phyloP scores from a whole-genome alignment of 2,888 invertebrate species.

The Lasioglossum marginatum region DNA sequence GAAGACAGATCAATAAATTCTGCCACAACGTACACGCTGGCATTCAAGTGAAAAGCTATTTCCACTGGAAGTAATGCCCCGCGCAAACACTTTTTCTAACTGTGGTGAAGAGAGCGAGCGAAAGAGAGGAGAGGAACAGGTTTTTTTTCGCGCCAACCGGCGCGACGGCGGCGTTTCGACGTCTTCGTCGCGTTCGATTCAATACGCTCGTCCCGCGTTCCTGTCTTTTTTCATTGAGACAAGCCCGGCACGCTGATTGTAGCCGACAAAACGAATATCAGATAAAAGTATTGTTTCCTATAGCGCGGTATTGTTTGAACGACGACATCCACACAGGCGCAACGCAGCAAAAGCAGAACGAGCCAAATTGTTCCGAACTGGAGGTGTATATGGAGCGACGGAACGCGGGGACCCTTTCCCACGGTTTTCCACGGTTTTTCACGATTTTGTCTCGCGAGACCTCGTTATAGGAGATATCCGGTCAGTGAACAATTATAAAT shows the following conservation, averaged over 20 bases:
- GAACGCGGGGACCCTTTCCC: too few species aligned
- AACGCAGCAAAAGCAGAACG: conserved; percentile 20
- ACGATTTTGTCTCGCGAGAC: not conserved
- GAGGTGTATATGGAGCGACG: not conserved
- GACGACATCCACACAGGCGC: not conserved
- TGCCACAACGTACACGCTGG: not conserved
- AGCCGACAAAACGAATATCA: conserved; percentile 34
- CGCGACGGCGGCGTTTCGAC: not conserved
- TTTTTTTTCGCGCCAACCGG: not conserved
- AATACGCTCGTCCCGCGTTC: not conserved
- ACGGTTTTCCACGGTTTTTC: not conserved
- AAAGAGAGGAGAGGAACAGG: not conserved
- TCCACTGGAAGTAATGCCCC: conserved; percentile 24
- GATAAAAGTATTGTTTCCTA: conserved; percentile 47
- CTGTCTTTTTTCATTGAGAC: not conserved
- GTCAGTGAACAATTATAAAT: not conserved
- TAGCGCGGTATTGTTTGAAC: conserved; percentile 28
- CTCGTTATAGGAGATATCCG: not conserved
- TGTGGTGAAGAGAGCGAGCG: not conserved
- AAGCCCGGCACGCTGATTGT: conserved; percentile 36
- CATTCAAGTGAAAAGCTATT: conserved; percentile 6
- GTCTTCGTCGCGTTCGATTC: conserved; percentile 35
- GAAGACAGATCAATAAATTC: conserved; percentile 12
- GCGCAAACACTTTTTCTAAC: conserved; percentile 2
- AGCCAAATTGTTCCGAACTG: conserved; percentile 32